Evolutionary conservation across 2,797 vertebrate genomes (phyloP).

Genomic region (Columba guinea): DNA sequence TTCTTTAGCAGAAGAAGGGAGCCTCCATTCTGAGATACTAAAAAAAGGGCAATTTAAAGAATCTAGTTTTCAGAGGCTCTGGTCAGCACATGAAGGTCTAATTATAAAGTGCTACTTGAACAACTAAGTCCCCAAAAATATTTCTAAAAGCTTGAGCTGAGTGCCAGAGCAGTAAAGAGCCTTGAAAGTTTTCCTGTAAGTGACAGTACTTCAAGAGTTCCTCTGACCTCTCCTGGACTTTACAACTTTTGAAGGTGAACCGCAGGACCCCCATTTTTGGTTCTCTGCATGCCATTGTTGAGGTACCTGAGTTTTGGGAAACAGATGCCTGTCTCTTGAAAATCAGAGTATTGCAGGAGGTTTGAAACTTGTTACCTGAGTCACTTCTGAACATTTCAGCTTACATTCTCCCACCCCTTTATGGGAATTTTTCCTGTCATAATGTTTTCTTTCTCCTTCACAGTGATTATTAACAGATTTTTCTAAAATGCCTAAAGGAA

Average conservation of each 20-base stretch:
- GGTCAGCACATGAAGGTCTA: neutral
- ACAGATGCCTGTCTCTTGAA: neutral
- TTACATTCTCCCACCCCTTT: neutral
- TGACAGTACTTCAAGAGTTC: neutral
- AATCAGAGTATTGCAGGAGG: neutral
- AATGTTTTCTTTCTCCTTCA: slow-evolving; percentile 30
- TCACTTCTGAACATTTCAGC: neutral
- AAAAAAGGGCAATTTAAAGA: neutral
- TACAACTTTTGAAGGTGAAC: neutral
- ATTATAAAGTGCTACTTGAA: neutral
- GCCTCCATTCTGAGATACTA: neutral
- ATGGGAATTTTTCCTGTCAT: neutral
- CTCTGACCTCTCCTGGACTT: neutral
- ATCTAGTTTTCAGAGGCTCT: neutral
- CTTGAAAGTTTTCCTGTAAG: neutral
- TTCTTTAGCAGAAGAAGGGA: slow-evolving; percentile 30
- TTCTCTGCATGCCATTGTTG: neutral
- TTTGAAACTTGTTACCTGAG: neutral
- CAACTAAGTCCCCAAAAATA: neutral
- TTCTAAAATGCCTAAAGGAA: slow-evolving; percentile 50
- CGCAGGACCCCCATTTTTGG: neutral
- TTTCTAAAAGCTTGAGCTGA: neutral
- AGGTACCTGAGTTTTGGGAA: neutral
- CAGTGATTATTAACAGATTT: slow-evolving; percentile 52
- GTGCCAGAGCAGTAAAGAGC: neutral